phyloP scores from a whole-genome alignment of 2,888 invertebrate genomes.

The Sarcophaga carnaria region DNA sequence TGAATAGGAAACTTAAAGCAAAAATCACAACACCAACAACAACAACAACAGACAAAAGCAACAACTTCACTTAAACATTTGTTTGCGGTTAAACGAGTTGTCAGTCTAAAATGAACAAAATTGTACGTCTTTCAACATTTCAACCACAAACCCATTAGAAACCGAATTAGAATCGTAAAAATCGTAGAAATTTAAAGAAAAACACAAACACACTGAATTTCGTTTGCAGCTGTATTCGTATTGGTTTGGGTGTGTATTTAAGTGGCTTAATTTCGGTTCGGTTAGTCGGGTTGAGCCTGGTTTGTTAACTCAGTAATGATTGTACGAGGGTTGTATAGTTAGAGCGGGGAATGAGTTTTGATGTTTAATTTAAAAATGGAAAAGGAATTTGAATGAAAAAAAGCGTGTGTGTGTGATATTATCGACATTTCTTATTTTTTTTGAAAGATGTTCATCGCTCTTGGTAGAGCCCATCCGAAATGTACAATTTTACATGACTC shows the following conservation, averaged over 20 bases:
- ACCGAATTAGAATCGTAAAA: not conserved
- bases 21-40: too few relatives aligned
- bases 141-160: conserved; percentile 2
- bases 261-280: conserved; percentile 38
- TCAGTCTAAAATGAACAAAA: not conserved
- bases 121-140: conserved; percentile 6
- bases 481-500: too few relatives aligned
- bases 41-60: too few relatives aligned
- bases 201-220: conserved; percentile 17
- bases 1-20: too few relatives aligned
- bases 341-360: not conserved
- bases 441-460: too few relatives aligned
- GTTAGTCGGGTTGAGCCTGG: conserved; percentile 10
- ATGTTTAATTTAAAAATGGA: too few relatives aligned
- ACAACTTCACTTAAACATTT: too few relatives aligned
- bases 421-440: too few relatives aligned
- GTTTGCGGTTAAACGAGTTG: too few relatives aligned
- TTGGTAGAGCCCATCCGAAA: too few relatives aligned
- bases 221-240: not conserved
- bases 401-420: too few relatives aligned
- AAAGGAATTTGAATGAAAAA: too few relatives aligned
- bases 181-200: not conserved
- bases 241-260: not conserved
- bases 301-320: conserved; percentile 6
- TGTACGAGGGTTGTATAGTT: not conserved